Evolutionary conservation across 2,113 vertebrate species (phyloP).

Genomic region (Bolborhynchus lineola): DNA sequence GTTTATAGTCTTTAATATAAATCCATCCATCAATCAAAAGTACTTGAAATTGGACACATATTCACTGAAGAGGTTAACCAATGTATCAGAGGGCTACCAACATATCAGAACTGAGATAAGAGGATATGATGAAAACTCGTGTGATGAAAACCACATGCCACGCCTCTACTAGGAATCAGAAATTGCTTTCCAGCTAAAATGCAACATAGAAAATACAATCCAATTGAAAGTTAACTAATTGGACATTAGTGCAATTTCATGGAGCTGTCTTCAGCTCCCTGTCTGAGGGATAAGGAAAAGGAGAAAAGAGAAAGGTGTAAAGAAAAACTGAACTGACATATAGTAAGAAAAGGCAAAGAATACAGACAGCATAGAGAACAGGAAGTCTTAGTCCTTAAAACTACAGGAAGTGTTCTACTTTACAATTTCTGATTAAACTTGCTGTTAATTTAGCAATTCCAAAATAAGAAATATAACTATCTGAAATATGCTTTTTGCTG

Average conservation of each 20-base stretch:
- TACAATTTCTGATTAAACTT: not conserved
- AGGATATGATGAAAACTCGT: not conserved
- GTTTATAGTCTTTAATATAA: not conserved
- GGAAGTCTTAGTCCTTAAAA: not conserved
- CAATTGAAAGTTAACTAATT: not conserved
- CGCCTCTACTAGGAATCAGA: not conserved
- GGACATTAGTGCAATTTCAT: not conserved
- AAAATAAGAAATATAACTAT: not conserved
- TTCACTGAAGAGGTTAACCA: not conserved
- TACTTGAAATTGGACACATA: not conserved
- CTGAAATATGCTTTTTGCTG: not conserved
- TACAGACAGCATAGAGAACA: not conserved
- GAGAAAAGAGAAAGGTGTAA: not conserved
- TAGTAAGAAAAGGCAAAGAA: not conserved
- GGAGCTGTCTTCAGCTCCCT: not conserved
- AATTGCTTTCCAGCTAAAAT: not conserved
- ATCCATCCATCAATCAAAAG: not conserved
- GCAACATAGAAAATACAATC: not conserved
- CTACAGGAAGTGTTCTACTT: not conserved
- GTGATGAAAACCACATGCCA: not conserved
- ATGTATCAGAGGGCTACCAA: not conserved
- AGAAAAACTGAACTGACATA: not conserved
- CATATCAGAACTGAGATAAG: not conserved
- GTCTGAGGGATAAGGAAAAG: not conserved
- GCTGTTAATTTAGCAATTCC: not conserved